These are phyloP conservation scores for Indicator indicator DNA, from an alignment of 2,113 vertebrate genomes.

Conservation along the genomic window DNA sequence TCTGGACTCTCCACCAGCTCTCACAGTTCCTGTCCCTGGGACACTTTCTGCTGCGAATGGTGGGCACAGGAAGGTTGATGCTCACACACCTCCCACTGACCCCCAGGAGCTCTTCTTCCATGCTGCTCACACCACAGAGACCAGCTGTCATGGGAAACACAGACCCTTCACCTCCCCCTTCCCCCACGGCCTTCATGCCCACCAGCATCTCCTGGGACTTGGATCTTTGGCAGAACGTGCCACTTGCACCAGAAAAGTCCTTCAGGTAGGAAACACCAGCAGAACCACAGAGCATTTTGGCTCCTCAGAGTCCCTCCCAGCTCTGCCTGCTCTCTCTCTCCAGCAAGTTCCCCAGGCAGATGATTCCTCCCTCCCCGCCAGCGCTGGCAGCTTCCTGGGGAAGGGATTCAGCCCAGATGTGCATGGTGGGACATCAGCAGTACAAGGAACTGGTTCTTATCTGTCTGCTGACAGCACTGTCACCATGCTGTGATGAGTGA, in stretches of 20 bases:
- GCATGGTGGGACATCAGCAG: background rate
- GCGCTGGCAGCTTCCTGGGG: background rate
- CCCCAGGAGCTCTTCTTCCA: background rate
- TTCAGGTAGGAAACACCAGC: background rate
- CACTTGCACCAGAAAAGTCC: background rate
- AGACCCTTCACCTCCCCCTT: too few species aligned
- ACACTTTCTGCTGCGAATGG: background rate
- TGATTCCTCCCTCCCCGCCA: background rate
- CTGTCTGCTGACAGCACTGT: conserved; percentile 43
- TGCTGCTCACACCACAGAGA: fast-evolving
- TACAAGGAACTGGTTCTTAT: background rate
- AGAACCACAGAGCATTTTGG: fast-evolving
- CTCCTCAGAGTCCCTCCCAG: fast-evolving
- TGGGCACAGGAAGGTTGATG: background rate
- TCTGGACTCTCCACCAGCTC: conserved; percentile 20
- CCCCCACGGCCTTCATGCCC: background rate
- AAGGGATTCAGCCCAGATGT: background rate
- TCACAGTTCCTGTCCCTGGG: conserved; percentile 36
- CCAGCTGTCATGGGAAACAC: background rate
- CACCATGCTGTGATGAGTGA: conserved; percentile 46
- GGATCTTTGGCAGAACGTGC: background rate
- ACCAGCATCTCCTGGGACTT: fast-evolving
- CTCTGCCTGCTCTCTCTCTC: background rate
- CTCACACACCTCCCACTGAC: background rate
- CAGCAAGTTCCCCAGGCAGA: fast-evolving